Evolutionary conservation across 2,888 invertebrate species (phyloP), one percentile per base, ranked within the genome.

Genomic region (Andrena camellia): DNA sequence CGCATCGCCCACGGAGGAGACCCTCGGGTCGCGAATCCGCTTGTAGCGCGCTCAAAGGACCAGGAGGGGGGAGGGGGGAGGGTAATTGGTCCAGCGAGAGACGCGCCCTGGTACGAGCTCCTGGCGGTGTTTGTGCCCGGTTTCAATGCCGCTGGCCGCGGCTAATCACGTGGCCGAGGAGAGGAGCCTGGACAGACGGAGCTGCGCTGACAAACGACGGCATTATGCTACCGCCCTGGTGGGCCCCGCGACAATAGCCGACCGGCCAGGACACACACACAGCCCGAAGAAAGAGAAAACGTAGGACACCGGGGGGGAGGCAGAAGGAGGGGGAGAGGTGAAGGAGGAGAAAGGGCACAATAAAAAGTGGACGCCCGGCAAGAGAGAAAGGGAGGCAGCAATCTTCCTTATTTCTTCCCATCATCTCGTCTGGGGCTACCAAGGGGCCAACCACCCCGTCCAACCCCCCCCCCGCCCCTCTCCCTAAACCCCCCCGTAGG

Each of bases 401-500:
- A 85, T 85, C 85, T 81, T 85, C 66, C 68, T 82, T 78, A 83
- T 83, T 85, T 73, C 79, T 66, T 67, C 52, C 62, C 69, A 64
- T 83, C 79, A 64, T 85, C 74, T 85, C 80, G 83, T 82, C 81
- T 79, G 63, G 60, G n/a, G 71, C 57, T 57, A 57, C 57, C 23
- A 57, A 23, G 57, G 60, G 48, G 42, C 42, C 42, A 42, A 42
- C 71, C 67, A 70, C 67, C 80, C 69, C 48, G 59, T 52, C 63
- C 35, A 48, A 71, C 54, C 50, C 48, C 78, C 67, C 74, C 60
- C 5, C 63, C 13, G 23, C 78, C 77, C 70, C 77, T 83, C 82
- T 70, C 63, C 70, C 78, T 52, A 63, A 81, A 62, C 83, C 71
- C 42, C 42, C 42, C 42, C 5, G 42, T 42, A 42, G 42, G 42